phyloP scores from a whole-genome alignment of 2,888 invertebrate genomes.

The Ophioninae sp. region DNA sequence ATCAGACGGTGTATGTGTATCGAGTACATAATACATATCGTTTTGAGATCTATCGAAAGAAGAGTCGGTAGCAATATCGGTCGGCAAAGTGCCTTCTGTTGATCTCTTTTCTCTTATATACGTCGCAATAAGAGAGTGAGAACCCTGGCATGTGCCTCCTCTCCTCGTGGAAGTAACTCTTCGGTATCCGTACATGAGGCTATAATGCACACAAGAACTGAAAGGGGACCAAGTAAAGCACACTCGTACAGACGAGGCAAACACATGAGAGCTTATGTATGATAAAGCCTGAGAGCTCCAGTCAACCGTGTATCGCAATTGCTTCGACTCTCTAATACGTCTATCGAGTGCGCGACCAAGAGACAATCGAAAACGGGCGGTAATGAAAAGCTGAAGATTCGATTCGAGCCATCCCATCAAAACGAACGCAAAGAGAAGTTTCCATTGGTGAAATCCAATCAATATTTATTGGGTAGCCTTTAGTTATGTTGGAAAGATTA shows the following conservation, averaged over 20 bases:
- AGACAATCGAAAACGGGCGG: slow-evolving; percentile 13
- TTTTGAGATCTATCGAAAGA: slow-evolving; percentile 35
- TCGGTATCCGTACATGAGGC: slow-evolving; percentile 43
- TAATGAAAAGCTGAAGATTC: slow-evolving; percentile 29
- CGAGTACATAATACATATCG: slow-evolving; percentile 34
- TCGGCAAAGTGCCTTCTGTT: slow-evolving; percentile 33
- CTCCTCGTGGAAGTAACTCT: slow-evolving; percentile 43
- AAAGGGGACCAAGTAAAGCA: slow-evolving; percentile 29
- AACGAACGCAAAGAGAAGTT: not conserved
- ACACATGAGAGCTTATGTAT: slow-evolving; percentile 28
- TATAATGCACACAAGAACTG: slow-evolving; percentile 35
- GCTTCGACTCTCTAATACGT: slow-evolving; percentile 26
- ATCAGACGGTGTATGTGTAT: slow-evolving; percentile 25
- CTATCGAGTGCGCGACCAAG: slow-evolving; percentile 14
- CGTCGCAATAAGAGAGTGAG: slow-evolving; percentile 52
- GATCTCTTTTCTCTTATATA: slow-evolving; percentile 21
- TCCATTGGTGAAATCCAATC: not conserved
- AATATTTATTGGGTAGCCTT: not conserved
- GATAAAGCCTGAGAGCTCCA: slow-evolving; percentile 34
- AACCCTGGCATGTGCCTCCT: slow-evolving; percentile 49
- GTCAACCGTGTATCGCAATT: slow-evolving; percentile 51
- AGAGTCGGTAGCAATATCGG: slow-evolving; percentile 61
- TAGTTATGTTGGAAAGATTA: not conserved
- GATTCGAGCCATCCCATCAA: slow-evolving; percentile 6
- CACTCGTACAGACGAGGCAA: slow-evolving; percentile 7